Evolutionary conservation across 2,797 vertebrate species (phyloP).

Genomic region (Gadopsis bispinosus): DNA sequence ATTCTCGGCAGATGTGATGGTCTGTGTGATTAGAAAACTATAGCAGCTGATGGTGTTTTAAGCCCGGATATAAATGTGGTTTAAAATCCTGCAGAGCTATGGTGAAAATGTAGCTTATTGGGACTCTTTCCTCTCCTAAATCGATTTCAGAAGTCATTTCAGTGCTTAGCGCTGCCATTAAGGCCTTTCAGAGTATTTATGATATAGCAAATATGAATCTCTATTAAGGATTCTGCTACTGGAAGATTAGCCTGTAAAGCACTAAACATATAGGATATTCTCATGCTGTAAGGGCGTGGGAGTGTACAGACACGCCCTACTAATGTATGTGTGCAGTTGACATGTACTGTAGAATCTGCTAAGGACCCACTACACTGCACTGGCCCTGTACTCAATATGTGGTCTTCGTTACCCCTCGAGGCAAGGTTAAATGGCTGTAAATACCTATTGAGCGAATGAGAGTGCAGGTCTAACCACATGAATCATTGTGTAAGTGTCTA

Average conservation of each 20-base stretch:
- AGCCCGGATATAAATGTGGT: constrained; percentile 44
- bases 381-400: constrained; percentile 17
- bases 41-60: constrained; percentile 48
- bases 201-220: constrained; percentile 29
- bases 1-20: constrained; percentile 14
- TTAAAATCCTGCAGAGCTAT: constrained; percentile 45
- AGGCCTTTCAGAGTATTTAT: constrained; percentile 43
- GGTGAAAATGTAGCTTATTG: constrained; percentile 49
- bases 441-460: constrained; percentile 57
- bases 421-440: constrained; percentile 67
- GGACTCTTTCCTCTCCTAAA: constrained; percentile 41
- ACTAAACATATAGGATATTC: constrained; percentile 16
- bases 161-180: constrained; percentile 31
- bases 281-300: constrained; percentile 5
- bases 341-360: constrained; percentile 6
- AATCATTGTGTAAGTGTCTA: constrained; percentile 39
- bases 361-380: neutral
- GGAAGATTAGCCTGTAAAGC: constrained; percentile 34
- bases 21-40: constrained; percentile 30
- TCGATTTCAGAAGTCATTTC: constrained; percentile 44
- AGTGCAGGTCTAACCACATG: constrained; percentile 40
- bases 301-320: neutral
- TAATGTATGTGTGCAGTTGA: neutral
- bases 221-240: constrained; percentile 24
- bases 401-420: constrained; percentile 42